Evolutionary conservation across 2,888 invertebrate species (phyloP).

Genomic region (Pharmacophagus antenor): DNA sequence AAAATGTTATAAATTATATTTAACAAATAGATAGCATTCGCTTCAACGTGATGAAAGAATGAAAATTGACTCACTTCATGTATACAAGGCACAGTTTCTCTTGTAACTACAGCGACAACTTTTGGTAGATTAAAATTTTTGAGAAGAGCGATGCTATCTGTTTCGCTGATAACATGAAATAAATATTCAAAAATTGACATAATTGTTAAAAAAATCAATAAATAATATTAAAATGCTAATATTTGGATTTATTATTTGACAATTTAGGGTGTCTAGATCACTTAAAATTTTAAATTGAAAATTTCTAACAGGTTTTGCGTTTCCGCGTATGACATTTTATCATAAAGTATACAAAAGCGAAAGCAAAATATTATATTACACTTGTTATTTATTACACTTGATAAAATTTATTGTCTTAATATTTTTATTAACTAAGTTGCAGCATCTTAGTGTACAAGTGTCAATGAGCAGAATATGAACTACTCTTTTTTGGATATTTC

Average conservation of each 20-base stretch:
- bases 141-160: constrained; percentile 36
- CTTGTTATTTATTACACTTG: no score
- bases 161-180: constrained; percentile 45
- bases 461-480: no score
- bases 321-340: constrained; percentile 5
- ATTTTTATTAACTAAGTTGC: not conserved
- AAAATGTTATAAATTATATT: not conserved
- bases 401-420: no score
- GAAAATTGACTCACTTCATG: constrained; percentile 50
- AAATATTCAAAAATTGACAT: constrained; percentile 68
- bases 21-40: not conserved
- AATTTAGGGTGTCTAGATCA: constrained; percentile 57
- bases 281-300: constrained; percentile 48
- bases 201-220: constrained; percentile 56
- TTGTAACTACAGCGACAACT: constrained; percentile 52
- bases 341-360: not conserved
- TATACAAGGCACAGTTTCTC: constrained; percentile 55
- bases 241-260: constrained; percentile 33
- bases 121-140: constrained; percentile 43
- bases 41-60: not conserved
- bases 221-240: constrained; percentile 32
- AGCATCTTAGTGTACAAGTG: no score
- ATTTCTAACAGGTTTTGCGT: constrained; percentile 56
- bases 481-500: no score
- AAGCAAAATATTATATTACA: not conserved